phyloP scores from a whole-genome alignment of 2,113 vertebrate species.

The Otolemur garnettii region DNA sequence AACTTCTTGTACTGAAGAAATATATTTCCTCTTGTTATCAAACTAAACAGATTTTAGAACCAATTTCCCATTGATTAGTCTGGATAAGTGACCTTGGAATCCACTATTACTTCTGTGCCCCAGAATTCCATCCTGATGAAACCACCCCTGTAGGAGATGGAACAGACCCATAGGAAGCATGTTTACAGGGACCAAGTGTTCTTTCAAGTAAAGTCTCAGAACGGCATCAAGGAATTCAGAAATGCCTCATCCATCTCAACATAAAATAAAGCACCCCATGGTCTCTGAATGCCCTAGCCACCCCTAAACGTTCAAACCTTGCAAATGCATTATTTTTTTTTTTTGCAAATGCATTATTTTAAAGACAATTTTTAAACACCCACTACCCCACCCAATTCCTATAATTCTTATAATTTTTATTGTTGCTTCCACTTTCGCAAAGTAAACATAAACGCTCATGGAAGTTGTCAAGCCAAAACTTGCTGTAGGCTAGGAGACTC shows the following conservation, averaged over 20 bases:
- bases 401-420: conserved; percentile 48
- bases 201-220: conserved; percentile 45
- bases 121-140: conserved; percentile 16
- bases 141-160: not conserved
- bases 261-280: not conserved
- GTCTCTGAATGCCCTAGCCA: not conserved
- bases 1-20: not conserved
- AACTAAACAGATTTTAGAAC: conserved; percentile 5
- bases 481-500: conserved; percentile 31
- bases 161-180: not conserved
- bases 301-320: not conserved
- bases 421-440: conserved; percentile 44
- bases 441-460: conserved; percentile 57
- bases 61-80: not conserved
- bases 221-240: conserved; percentile 36
- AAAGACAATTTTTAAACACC: conserved; percentile 47
- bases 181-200: conserved; percentile 12
- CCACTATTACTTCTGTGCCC: not conserved
- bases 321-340: conserved; percentile 23
- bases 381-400: conserved; percentile 21
- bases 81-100: not conserved
- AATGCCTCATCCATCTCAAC: not conserved
- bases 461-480: conserved; percentile 51
- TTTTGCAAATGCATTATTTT: not conserved
- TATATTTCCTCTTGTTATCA: not conserved